Evolutionary conservation across 2,797 vertebrate species (phyloP), one percentile per base, ranked within the genome.

Genomic region (Lutjanus campechanus): DNA sequence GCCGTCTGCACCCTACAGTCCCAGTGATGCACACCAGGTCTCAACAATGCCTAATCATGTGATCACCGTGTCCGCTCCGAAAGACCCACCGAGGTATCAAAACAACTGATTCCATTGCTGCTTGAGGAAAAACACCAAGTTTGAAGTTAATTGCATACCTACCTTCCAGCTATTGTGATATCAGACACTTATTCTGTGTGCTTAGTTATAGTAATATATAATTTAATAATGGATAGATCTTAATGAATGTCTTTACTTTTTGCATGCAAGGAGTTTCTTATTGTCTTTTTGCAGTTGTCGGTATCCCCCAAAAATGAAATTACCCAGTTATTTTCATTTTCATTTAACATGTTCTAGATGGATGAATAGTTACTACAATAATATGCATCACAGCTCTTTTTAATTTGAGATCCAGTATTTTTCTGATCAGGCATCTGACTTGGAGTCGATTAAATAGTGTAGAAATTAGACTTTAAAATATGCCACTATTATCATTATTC

Each of bases 1-100:
- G 58, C 93, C 96, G 19, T 85, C 77, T 0, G 60, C 80, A 1
- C 95, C 95, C 0, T 98, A 96, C 92, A 84, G 75, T 56, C 90
- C 88, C 11, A 20, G 91, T 88, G 89, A 90, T 13, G 76, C 69
- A 6, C 16, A 1, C 16, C 74, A 8, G 25, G 55, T 44, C 9
- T 11, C 84, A 62, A 5, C 3, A 16, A 0, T 47, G 17, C 91
- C 88, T 2, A 58, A 86, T 1, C 95, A 89, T 0, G 87, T 95
- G 49, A 70, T 95, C 82, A 94, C 95, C 0, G 72, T 96, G 4
- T 55, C 80, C 13, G 88, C 93, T 60, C 88, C 93, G 13, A 87
- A 81, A 58, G 56, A 41, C 0, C 19, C 79, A 51, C 47, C 72
- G 4, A 94, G 95, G 96, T 96, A 90, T 77, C 7, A 12, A 20